phyloP scores from a whole-genome alignment of 1,140 invertebrate genomes.

The Eriosoma lanigerum region DNA sequence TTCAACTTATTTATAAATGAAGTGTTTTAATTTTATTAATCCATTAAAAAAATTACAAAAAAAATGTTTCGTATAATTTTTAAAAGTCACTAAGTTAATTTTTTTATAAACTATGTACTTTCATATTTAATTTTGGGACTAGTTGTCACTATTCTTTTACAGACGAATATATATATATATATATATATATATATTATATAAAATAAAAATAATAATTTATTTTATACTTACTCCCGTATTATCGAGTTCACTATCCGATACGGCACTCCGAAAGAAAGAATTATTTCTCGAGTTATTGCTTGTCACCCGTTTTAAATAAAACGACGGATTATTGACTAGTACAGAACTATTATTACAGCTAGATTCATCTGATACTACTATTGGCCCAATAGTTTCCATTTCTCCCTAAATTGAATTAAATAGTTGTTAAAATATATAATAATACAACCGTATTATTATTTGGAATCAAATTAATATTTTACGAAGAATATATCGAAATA shows the following conservation, averaged over 20 bases:
- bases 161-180: no score
- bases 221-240: slow-evolving; percentile 59
- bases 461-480: no score
- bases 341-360: slow-evolving; percentile 23
- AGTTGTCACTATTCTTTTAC: no score
- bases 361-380: slow-evolving; percentile 26
- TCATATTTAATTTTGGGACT: no score
- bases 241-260: slow-evolving; percentile 92
- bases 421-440: no score
- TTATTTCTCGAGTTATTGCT: slow-evolving; percentile 57
- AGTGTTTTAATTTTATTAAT: no score
- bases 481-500: neutral
- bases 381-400: neutral
- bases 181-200: neutral
- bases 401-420: slow-evolving; percentile 6
- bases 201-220: neutral
- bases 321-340: slow-evolving; percentile 69
- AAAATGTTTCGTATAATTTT: no score
- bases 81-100: no score
- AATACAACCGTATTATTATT: no score
- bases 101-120: no score
- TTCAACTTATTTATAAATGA: neutral
- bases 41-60: no score
- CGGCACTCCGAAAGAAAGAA: slow-evolving; percentile 77
- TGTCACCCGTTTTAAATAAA: slow-evolving; percentile 58